Conservation (phyloP, 2,797 vertebrate genomes). For the Microcaecilia unicolor region DNA sequence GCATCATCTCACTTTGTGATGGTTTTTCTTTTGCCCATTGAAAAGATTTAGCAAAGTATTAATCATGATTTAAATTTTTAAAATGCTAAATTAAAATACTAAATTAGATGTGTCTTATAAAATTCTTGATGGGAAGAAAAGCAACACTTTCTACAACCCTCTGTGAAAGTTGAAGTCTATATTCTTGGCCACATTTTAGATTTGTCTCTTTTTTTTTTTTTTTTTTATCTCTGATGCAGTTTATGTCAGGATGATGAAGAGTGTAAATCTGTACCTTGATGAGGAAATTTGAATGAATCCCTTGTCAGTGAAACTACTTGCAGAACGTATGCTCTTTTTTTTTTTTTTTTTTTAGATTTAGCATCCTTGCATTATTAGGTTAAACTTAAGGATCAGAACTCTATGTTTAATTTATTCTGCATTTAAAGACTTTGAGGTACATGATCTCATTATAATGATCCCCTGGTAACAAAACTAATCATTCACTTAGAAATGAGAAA, state of each 20-base stretch:
- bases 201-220: no score
- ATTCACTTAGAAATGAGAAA: not conserved
- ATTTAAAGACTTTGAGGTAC: not conserved
- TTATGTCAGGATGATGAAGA: not conserved
- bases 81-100: no score
- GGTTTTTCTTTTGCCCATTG: no score
- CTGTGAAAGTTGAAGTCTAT: no score
- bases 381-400: not conserved
- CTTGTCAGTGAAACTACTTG: not conserved
- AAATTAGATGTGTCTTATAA: no score
- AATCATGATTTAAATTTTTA: no score
- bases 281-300: constrained; percentile 1
- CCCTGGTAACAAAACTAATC: not conserved
- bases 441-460: not conserved
- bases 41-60: no score
- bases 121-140: no score
- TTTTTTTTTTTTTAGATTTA: constrained; percentile 11
- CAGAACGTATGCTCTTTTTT: not conserved
- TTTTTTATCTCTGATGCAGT: not conserved
- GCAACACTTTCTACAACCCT: no score
- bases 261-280: not conserved
- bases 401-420: not conserved
- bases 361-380: not conserved
- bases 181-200: no score
- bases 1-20: no score